Base-by-base conservation (phyloP, 2,113 vertebrate genomes). In the Callithrix jacchus region DNA sequence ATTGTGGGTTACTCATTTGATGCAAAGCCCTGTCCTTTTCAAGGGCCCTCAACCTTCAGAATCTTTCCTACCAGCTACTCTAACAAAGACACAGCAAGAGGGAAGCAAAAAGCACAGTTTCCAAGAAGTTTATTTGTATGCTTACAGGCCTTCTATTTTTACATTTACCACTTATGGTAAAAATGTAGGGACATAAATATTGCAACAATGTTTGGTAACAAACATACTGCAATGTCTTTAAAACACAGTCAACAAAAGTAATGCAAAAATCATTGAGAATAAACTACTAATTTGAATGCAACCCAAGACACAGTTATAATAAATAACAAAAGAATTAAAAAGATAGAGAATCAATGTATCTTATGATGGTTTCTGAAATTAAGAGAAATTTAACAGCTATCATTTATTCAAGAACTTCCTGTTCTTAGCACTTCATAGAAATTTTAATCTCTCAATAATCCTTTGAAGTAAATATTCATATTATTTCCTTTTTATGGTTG, bases 11-110 rank as follows among this genome's bases (percentile, higher is more conserved):
- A 94, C 8, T 95, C 49, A 85, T 93, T 96, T 86, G 52, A 68
- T 89, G 16, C 10, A 86, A 96, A 96, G 20, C 25, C 16, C 42
- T 94, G 49, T 87, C 52, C 88, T 97, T 96, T 93, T 94, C 49
- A 95, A 93, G 86, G 27, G 52, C 89, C 42, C 79, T 93, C 56
- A 90, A 45, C 16, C 40, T 89, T 93, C 30, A 76, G 58, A 61
- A 42, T 83, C 77, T 88, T 93, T 76, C 49, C 45, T 25, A 95
- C 80, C 16, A 94, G 52, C n/a, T 45, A 73, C 45, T 89, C 20
- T 85, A 37, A 81, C 56, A 91, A 97, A 96, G 58, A 81, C 27
- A 83, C 1, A 86, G 32, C 13, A 74, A 93, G 30, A 93, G 45
- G 18, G 1, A 87, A 88, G 27, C 10, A 90, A 81, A 95, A 96